Percentiles rank a stretch among this genome's conserved stretches.
Evolutionary conservation across 2,113 vertebrate species (phyloP).

Genomic region (Loxodonta africana): DNA sequence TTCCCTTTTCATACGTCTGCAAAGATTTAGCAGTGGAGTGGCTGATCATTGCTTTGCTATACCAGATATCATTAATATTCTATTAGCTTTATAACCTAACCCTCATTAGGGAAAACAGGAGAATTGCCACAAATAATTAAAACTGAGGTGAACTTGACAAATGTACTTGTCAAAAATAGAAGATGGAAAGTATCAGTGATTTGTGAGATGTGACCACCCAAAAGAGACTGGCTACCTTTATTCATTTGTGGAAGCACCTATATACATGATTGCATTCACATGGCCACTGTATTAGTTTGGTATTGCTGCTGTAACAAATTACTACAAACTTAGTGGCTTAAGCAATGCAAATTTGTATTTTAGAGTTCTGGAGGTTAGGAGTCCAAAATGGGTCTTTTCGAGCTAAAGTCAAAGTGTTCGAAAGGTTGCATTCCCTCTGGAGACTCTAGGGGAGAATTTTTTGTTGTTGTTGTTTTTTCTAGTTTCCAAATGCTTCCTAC

Average conservation of each 20-base stretch:
- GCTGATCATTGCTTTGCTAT: background rate
- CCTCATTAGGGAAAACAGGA: background rate
- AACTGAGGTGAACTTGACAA: background rate
- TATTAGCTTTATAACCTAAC: slow-evolving; percentile 26
- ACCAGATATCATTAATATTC: background rate
- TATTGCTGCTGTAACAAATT: background rate
- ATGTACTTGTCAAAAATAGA: background rate
- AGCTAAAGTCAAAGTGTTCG: background rate
- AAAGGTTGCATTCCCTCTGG: background rate
- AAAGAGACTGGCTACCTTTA: background rate
- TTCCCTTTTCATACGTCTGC: background rate
- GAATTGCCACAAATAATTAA: background rate
- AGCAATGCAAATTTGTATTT: background rate
- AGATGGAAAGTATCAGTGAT: background rate
- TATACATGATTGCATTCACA: background rate
- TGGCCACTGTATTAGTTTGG: background rate
- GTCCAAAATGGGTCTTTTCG: background rate
- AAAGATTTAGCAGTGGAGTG: background rate
- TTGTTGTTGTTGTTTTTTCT: background rate
- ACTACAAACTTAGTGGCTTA: background rate
- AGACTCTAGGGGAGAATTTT: background rate
- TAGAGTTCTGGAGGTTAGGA: background rate
- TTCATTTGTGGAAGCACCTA: background rate
- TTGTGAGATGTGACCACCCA: background rate
- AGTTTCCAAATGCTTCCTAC: background rate